Evolutionary conservation across 2,888 invertebrate genomes (phyloP), one percentile per base, ranked within the genome.

Genomic region (Melitaea athalia): DNA sequence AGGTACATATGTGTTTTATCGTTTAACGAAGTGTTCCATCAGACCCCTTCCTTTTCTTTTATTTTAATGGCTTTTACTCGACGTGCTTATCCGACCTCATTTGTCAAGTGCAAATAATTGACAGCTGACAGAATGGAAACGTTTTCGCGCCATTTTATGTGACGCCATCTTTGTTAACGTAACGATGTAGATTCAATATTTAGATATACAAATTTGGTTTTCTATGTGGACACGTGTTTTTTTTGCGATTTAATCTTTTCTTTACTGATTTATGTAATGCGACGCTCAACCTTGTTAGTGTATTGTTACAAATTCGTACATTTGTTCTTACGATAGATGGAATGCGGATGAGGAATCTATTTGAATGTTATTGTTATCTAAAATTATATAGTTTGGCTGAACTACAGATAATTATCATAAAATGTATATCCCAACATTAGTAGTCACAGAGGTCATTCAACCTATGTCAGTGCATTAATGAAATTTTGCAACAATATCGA

Each of bases 71-170:
- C 38, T 38, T 38, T 38, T 38, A 38, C 38, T 38, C 0, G n/a
- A n/a, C n/a, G 38, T 38, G 38, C 38, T 38, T 14, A 53, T 61
- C 53, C 66, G 49, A 62, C 38, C 60, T 60, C 84, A 77, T 85
- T 83, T 85, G 80, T 88, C 86, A 86, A 77, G 72, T 80, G 81
- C 78, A 5, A 55, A 55, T 91, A 92, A 92, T 92, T 92, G 92
- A 92, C 92, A 92, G 87, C 85, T 92, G 91, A 92, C 92, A 92
- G 88, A 89, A 81, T 76, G 80, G 74, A 76, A 76, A 78, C 79
- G 79, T 87, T 89, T 88, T 86, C 89, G 88, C 88, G 88, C 87
- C 88, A 80, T 86, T 86, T 85, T 83, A 76, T 77, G 76, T 78
- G 80, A 75, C 79, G 78, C 77, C 78, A 78, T 78, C 72, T 73